These are phyloP conservation scores for Urosaurus nigricauda DNA, from an alignment of 2,797 vertebrate genomes.

Conservation along the genomic window DNA sequence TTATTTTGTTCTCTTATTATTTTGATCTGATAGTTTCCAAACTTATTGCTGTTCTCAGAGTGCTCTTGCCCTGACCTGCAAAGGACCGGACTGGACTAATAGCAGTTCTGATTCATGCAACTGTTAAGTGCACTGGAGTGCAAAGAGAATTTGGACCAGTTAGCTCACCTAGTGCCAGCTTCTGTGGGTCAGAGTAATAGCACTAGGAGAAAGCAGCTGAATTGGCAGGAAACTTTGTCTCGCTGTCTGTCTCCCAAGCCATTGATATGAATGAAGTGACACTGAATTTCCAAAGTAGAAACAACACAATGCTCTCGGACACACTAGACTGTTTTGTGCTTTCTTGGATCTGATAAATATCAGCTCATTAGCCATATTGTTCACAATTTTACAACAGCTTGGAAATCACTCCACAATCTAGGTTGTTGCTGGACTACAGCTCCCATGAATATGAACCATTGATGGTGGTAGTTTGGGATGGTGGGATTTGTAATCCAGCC, in stretches of 20 bases:
- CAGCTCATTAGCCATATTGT: background rate
- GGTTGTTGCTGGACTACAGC: background rate
- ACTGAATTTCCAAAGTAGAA: background rate
- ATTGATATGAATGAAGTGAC: conserved; percentile 29
- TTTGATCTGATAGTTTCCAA: background rate
- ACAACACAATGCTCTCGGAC: conserved; percentile 12
- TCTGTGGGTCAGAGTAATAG: background rate
- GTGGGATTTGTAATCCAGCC: too few relatives aligned
- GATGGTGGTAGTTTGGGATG: too few relatives aligned
- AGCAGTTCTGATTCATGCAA: background rate
- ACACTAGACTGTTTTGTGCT: background rate
- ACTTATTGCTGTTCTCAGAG: background rate
- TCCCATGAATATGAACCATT: too few relatives aligned
- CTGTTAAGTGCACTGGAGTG: background rate
- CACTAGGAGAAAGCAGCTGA: background rate
- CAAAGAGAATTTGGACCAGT: background rate
- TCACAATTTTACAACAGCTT: conserved; percentile 1
- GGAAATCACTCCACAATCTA: background rate
- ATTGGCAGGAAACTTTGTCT: background rate
- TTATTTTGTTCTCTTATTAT: background rate
- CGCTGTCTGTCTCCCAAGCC: background rate
- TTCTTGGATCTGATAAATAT: conserved; percentile 23
- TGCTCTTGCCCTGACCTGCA: background rate
- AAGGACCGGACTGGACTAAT: background rate
- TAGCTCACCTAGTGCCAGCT: background rate